A percentile compares a stretch with the other conserved stretches of the same genome.
Evolutionary conservation across 2,113 vertebrate genomes (phyloP).

Genomic region (Hypomesus transpacificus): DNA sequence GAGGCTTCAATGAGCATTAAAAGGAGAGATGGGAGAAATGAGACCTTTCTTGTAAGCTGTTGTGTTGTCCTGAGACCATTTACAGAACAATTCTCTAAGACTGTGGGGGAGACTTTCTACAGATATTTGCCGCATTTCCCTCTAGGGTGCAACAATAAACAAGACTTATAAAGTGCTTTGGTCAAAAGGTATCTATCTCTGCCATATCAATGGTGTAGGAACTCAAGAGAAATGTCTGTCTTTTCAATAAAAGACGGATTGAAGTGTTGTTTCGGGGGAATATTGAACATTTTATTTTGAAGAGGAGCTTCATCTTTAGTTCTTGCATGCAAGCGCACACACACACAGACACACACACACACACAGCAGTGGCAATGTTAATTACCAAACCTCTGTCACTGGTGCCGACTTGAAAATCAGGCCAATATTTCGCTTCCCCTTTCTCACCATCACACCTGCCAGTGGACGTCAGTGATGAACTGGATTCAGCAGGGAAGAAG

Average conservation of each 20-base stretch:
- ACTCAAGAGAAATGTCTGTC: slow-evolving; percentile 19
- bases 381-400: slow-evolving; percentile 46
- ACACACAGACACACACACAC: slow-evolving; percentile 3
- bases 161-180: slow-evolving; percentile 14
- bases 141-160: slow-evolving; percentile 41
- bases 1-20: background rate
- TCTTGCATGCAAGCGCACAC: background rate
- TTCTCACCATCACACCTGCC: slow-evolving; percentile 52
- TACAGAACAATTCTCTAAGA: slow-evolving; percentile 9
- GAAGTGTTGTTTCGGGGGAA: no score
- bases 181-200: slow-evolving; percentile 20
- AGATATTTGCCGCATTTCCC: slow-evolving; percentile 31
- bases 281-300: no score
- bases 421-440: slow-evolving; percentile 48
- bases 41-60: background rate
- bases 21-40: background rate
- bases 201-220: slow-evolving; percentile 15
- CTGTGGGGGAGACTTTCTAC: slow-evolving; percentile 19
- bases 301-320: no score
- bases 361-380: slow-evolving; percentile 46
- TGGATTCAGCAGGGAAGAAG: slow-evolving; percentile 26
- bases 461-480: slow-evolving; percentile 48
- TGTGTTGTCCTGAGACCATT: slow-evolving; percentile 13
- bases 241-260: slow-evolving; percentile 23
- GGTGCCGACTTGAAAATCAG: slow-evolving; percentile 24